Percentiles rank a stretch among this genome's conserved stretches.
Conservation (phyloP, 2,113 vertebrate genomes). For the Psammodynastes pulverulentus region DNA sequence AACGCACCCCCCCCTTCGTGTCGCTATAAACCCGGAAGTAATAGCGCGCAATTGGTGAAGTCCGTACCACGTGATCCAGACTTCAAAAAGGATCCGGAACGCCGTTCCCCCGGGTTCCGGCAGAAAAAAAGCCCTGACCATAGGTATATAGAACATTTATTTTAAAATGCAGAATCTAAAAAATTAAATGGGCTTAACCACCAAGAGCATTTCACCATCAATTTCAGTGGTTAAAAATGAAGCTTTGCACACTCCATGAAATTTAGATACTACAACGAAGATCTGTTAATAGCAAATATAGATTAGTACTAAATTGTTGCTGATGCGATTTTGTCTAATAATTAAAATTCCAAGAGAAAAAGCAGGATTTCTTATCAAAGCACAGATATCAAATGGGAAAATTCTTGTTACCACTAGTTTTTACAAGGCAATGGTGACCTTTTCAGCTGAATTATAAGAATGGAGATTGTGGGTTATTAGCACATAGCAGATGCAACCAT, state of each 20-base stretch:
- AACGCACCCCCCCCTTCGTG: no score
- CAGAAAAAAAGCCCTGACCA: no score
- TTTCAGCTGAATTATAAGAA: constrained; percentile 38
- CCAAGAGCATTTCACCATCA: neutral
- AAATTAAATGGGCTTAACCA: neutral
- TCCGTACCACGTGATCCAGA: no score
- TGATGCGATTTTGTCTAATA: neutral
- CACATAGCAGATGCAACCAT: neutral
- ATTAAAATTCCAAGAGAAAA: neutral
- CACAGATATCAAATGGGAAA: neutral
- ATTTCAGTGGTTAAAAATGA: neutral
- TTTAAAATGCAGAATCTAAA: neutral
- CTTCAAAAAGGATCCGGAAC: no score
- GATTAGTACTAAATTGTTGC: neutral
- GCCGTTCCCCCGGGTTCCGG: no score
- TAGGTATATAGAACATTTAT: neutral
- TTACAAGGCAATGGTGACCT: constrained; percentile 47
- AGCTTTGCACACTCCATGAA: neutral
- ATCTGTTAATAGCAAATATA: neutral
- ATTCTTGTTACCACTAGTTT: constrained; percentile 39
- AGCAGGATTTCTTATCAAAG: neutral
- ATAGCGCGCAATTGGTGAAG: no score
- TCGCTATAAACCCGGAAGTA: no score
- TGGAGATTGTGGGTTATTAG: constrained; percentile 40
- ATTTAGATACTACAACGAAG: neutral